Evolutionary conservation across 2,113 vertebrate genomes (phyloP).

Genomic region (Rana temporaria): DNA sequence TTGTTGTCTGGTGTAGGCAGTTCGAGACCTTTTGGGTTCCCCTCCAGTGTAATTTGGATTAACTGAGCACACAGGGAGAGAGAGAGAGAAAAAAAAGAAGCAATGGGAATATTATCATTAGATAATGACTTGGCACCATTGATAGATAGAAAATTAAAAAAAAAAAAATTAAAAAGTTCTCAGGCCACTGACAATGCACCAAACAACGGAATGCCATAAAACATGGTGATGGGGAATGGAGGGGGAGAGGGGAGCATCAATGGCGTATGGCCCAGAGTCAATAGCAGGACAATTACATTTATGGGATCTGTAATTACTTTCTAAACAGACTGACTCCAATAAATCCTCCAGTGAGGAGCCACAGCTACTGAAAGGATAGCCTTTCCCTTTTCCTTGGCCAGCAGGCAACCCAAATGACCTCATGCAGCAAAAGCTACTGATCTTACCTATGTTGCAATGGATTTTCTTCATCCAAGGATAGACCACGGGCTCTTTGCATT

Average conservation of each 20-base stretch:
- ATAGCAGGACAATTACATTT: conserved; percentile 96
- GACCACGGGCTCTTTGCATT: conserved; percentile 94
- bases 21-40: conserved; percentile 97
- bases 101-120: conserved; percentile 86
- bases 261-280: conserved; percentile 88
- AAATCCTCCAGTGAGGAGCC: conserved; percentile 90
- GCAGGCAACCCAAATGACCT: conserved; percentile 39
- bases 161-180: conserved; percentile 63
- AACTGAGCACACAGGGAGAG: conserved; percentile 79
- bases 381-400: conserved; percentile 65
- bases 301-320: conserved; percentile 97
- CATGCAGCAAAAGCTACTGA: background rate
- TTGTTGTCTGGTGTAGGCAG: conserved; percentile 98
- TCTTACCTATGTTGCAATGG: conserved; percentile 89
- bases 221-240: conserved; percentile 85
- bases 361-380: conserved; percentile 47
- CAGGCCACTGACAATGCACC: conserved; percentile 75
- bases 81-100: conserved; percentile 58
- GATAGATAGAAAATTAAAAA: conserved; percentile 72
- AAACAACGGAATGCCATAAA: conserved; percentile 82
- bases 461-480: conserved; percentile 99
- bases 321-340: conserved; percentile 92
- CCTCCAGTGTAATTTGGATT: conserved; percentile 94
- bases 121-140: conserved; percentile 80
- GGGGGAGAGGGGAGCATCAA: conserved; percentile 90